phyloP scores from a whole-genome alignment of 2,888 invertebrate genomes.

The Ophion obscuratus region DNA sequence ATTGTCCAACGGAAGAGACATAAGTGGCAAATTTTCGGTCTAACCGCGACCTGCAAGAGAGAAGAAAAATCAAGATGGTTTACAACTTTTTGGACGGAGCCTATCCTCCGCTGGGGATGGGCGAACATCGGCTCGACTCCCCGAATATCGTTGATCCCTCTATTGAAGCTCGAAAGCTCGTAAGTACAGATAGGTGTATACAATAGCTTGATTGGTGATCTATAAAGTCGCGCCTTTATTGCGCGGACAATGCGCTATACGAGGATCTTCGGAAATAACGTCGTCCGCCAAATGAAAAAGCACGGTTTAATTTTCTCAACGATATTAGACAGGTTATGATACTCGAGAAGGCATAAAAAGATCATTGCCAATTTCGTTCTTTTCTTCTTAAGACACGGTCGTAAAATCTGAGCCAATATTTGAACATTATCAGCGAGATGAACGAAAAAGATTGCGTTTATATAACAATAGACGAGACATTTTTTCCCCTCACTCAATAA shows the following conservation, averaged over 20 bases:
- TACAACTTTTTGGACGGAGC: slow-evolving; percentile 43
- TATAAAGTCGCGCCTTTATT: slow-evolving; percentile 46
- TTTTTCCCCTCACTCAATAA: too few species aligned
- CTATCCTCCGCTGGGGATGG: slow-evolving; percentile 35
- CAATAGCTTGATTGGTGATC: slow-evolving; percentile 41
- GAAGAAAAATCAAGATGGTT: slow-evolving; percentile 45
- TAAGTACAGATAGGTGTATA: slow-evolving; percentile 58
- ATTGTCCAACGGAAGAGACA: slow-evolving; percentile 6
- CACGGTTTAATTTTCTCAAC: slow-evolving; percentile 11
- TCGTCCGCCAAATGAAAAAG: neutral
- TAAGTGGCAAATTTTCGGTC: neutral
- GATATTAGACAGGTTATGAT: slow-evolving; percentile 11
- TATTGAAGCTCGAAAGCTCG: slow-evolving; percentile 61
- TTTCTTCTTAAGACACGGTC: slow-evolving; percentile 7
- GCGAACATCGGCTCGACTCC: slow-evolving; percentile 36
- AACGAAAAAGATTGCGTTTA: neutral
- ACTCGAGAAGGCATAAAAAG: slow-evolving; percentile 15
- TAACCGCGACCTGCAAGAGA: slow-evolving; percentile 4
- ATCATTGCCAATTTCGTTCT: neutral
- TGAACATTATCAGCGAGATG: slow-evolving; percentile 10
- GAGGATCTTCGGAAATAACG: slow-evolving; percentile 1
- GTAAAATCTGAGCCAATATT: slow-evolving; percentile 21
- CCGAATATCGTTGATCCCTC: slow-evolving; percentile 50
- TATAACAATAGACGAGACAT: too few species aligned
- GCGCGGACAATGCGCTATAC: neutral